Evolutionary conservation across 2,113 vertebrate genomes (phyloP).

Genomic region (Polypterus bichir): DNA sequence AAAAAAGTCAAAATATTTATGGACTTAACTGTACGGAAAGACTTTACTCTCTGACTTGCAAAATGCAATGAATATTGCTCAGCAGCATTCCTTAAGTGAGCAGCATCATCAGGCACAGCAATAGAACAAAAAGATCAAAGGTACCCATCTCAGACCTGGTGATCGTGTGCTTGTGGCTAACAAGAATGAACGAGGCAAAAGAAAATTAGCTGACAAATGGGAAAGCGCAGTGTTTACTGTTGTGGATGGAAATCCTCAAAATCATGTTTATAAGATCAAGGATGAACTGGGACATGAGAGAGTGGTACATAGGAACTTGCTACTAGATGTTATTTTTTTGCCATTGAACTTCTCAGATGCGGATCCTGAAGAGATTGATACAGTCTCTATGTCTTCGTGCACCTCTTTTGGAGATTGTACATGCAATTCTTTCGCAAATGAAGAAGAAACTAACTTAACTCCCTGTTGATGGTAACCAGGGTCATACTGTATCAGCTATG

Average conservation of each 20-base stretch:
- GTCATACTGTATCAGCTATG: no score
- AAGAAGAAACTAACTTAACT: no score
- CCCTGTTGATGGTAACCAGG: no score
- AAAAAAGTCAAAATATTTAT: no score
- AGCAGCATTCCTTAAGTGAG: constrained; percentile 9
- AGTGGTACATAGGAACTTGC: constrained; percentile 11
- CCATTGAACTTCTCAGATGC: no score
- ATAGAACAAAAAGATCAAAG: constrained; percentile 11
- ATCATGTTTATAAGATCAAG: constrained; percentile 9
- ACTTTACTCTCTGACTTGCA: constrained; percentile 9
- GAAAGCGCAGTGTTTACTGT: constrained; percentile 8
- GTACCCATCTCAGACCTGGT: not conserved
- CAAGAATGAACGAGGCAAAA: constrained; percentile 11
- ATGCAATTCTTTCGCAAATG: no score
- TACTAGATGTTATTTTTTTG: no score
- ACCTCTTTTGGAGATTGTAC: no score
- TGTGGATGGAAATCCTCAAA: constrained; percentile 6
- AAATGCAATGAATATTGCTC: constrained; percentile 10
- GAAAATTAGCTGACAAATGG: constrained; percentile 18
- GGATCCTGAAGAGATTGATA: no score
- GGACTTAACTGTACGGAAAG: not conserved
- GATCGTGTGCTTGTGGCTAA: constrained; percentile 12
- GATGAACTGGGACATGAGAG: constrained; percentile 1
- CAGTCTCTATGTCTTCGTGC: no score
- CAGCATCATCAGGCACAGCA: constrained; percentile 6